Percentiles rank a stretch among this genome's conserved stretches.
Conservation (phyloP, 2,113 vertebrate species). For the Hippocampus zosterae region DNA sequence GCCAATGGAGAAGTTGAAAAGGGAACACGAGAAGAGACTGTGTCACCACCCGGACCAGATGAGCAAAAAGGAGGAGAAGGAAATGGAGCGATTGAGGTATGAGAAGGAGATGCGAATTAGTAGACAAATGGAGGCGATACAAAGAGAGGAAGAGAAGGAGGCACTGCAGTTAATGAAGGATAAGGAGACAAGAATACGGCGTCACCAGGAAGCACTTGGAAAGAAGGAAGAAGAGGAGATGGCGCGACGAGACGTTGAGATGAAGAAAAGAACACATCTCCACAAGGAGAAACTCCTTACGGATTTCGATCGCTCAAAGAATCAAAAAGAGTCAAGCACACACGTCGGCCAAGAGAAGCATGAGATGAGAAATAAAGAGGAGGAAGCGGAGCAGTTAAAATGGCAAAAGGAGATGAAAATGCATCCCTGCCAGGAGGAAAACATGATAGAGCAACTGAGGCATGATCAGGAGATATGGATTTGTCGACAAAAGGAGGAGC, state of each 20-base stretch:
- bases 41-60: not conserved
- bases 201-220: not conserved
- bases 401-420: not conserved
- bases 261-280: slow-evolving; percentile 26
- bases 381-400: not conserved
- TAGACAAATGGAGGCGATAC: not conserved
- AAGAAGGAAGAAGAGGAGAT: slow-evolving; percentile 1
- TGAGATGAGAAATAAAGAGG: not conserved
- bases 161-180: not conserved
- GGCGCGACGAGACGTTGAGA: not conserved
- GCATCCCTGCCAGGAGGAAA: not conserved
- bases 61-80: not conserved
- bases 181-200: not conserved
- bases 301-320: slow-evolving; percentile 59
- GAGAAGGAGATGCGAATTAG: not conserved
- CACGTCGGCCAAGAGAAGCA: slow-evolving; percentile 7
- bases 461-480: not conserved
- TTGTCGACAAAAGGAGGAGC: not conserved
- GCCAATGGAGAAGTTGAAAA: not conserved
- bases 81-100: not conserved
- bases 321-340: slow-evolving; percentile 72
- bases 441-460: not conserved
- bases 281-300: slow-evolving; percentile 25
- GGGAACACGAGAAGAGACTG: not conserved
- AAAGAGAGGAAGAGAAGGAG: not conserved